Evolutionary conservation across 2,113 vertebrate species (phyloP).

Genomic region (Oreochromis aureus): DNA sequence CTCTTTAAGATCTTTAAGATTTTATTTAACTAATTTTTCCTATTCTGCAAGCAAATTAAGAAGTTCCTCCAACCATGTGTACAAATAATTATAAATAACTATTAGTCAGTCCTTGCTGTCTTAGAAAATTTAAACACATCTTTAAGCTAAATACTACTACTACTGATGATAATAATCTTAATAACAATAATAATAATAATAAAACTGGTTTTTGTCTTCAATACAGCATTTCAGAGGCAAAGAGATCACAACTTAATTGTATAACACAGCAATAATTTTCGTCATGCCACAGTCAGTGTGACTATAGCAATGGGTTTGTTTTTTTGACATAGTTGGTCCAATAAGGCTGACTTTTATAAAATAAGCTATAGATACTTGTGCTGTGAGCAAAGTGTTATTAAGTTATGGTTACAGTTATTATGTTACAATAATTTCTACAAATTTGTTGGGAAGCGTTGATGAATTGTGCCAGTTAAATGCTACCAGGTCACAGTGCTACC

Average conservation of each 20-base stretch:
- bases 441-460: neutral
- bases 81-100: neutral
- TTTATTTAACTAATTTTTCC: accelerated
- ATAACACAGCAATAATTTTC: accelerated
- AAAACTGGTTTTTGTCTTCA: neutral
- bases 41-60: neutral
- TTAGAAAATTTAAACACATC: neutral
- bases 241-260: neutral
- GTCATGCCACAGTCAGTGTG: accelerated
- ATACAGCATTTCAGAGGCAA: neutral
- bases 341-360: neutral
- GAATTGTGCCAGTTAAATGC: neutral
- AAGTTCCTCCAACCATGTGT: neutral
- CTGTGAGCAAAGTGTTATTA: neutral
- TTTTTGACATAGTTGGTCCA: accelerated
- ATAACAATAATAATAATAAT: neutral
- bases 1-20: neutral
- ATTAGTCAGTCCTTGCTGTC: neutral
- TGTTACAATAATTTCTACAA: neutral
- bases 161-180: neutral
- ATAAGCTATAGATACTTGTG: neutral
- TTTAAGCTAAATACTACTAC: neutral
- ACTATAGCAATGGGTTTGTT: neutral
- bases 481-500: neutral
- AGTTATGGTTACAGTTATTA: neutral